These are phyloP conservation scores for Chrysomela aeneicollis DNA, from an alignment of 2,888 invertebrate genomes.

Conservation along the genomic window DNA sequence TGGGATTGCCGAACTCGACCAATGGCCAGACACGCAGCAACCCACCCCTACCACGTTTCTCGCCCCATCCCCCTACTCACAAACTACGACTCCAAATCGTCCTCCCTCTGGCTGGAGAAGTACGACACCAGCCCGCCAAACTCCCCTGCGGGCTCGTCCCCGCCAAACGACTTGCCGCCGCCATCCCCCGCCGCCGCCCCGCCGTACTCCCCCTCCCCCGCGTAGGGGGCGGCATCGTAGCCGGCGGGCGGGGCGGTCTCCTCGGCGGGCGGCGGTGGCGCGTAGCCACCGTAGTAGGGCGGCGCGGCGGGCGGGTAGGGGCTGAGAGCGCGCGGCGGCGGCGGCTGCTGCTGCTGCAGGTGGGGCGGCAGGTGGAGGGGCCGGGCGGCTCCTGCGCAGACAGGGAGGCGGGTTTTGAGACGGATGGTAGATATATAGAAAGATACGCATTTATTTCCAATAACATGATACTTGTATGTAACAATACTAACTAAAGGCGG, in stretches of 20 bases:
- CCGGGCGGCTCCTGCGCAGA: not conserved
- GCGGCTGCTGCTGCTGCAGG: constrained; percentile 15
- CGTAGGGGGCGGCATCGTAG: constrained; percentile 40
- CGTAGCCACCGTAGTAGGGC: constrained; percentile 21
- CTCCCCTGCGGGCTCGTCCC: constrained; percentile 70
- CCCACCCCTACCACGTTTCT: no score
- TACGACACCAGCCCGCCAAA: constrained; percentile 92
- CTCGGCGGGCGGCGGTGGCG: constrained; percentile 7
- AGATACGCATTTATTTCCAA: no score
- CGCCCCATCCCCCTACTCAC: not conserved
- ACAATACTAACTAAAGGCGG: no score
- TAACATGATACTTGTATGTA: no score
- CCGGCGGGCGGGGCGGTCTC: constrained; percentile 23
- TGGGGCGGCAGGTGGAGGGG: not conserved
- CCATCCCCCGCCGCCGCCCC: constrained; percentile 28
- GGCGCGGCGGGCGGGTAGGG: constrained; percentile 24
- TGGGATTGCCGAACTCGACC: no score
- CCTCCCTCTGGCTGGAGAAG: constrained; percentile 89
- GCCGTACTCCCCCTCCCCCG: constrained; percentile 57
- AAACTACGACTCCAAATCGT: constrained; percentile 80
- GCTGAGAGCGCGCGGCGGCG: constrained; percentile 12
- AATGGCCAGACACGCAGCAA: no score
- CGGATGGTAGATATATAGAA: no score
- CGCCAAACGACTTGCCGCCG: constrained; percentile 57
- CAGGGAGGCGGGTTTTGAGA: no score